Percentiles rank a stretch among this genome's conserved stretches.
phyloP scores from a whole-genome alignment of 2,797 vertebrate genomes.

The Sebastes matsubarae region DNA sequence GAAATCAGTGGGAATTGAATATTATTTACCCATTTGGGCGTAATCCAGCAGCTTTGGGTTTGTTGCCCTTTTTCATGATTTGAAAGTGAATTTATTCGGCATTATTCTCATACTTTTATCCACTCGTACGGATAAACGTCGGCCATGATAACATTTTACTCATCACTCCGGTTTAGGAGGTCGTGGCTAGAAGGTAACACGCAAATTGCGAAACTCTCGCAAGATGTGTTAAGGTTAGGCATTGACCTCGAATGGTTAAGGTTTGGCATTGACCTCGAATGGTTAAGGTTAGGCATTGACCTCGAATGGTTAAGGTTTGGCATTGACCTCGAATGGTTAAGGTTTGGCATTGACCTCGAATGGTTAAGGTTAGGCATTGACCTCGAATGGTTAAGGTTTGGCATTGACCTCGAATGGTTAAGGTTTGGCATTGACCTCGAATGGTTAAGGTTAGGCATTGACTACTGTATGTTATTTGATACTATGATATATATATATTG shows the following conservation, averaged over 20 bases:
- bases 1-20: not conserved
- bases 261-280: too few relatives aligned
- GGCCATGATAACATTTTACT: not conserved
- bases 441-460: too few relatives aligned
- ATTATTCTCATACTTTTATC: not conserved
- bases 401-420: fast-evolving
- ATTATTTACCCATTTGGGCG: not conserved
- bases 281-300: fast-evolving
- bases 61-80: not conserved
- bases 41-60: not conserved
- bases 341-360: too few relatives aligned
- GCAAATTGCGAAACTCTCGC: not conserved
- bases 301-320: too few relatives aligned
- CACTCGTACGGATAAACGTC: not conserved
- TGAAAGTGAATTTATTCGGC: not conserved
- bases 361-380: too few relatives aligned
- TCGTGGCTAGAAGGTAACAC: too few relatives aligned
- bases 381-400: too few relatives aligned
- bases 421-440: fast-evolving
- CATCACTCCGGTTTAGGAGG: fast-evolving
- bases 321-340: fast-evolving
- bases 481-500: too few relatives aligned
- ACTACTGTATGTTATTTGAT: too few relatives aligned
- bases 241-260: too few relatives aligned
- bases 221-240: not conserved